A percentile compares a stretch with the other conserved stretches of the same genome.
phyloP scores from a whole-genome alignment of 2,888 invertebrate genomes.

The Gonocerus acuteangulatus region DNA sequence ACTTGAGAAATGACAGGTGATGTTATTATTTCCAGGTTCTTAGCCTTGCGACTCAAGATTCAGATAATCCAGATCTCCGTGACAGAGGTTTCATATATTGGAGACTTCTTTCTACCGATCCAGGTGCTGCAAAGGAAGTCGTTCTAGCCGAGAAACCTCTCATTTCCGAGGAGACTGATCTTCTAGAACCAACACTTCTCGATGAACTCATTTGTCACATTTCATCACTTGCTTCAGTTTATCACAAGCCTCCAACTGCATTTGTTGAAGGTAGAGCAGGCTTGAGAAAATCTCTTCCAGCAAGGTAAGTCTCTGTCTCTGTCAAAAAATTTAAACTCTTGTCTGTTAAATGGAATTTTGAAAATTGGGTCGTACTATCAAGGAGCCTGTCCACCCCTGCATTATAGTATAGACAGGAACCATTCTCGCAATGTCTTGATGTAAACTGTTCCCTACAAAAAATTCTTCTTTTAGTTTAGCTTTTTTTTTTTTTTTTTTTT shows the following conservation, averaged over 20 bases:
- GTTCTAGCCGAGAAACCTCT: conserved; percentile 97
- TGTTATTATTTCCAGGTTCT: conserved; percentile 52
- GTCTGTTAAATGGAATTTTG: too few relatives aligned
- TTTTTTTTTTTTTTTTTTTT: too few relatives aligned
- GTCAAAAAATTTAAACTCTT: too few relatives aligned
- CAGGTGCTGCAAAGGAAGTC: conserved; percentile 98
- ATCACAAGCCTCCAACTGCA: conserved; percentile 97
- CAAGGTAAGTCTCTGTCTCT: conserved; percentile 43
- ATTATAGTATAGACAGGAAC: too few relatives aligned
- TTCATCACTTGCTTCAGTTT: conserved; percentile 93
- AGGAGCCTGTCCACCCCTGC: too few relatives aligned
- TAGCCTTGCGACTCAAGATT: conserved; percentile 81
- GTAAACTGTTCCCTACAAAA: too few relatives aligned
- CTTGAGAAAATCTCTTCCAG: conserved; percentile 71
- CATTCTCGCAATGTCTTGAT: too few relatives aligned
- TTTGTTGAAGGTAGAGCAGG: conserved; percentile 83
- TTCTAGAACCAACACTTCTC: conserved; percentile 90
- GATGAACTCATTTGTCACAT: conserved; percentile 99
- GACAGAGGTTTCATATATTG: conserved; percentile 99
- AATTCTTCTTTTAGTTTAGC: too few relatives aligned
- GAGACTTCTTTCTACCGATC: conserved; percentile 96
- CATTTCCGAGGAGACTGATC: conserved; percentile 97
- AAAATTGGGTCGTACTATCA: too few relatives aligned
- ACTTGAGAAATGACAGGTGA: too few relatives aligned
- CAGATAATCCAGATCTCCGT: conserved; percentile 95